Percentiles rank a stretch among this genome's conserved stretches.
These are phyloP conservation scores for Eupithecia dodoneata DNA, from an alignment of 2,888 invertebrate genomes.

Conservation along the genomic window DNA sequence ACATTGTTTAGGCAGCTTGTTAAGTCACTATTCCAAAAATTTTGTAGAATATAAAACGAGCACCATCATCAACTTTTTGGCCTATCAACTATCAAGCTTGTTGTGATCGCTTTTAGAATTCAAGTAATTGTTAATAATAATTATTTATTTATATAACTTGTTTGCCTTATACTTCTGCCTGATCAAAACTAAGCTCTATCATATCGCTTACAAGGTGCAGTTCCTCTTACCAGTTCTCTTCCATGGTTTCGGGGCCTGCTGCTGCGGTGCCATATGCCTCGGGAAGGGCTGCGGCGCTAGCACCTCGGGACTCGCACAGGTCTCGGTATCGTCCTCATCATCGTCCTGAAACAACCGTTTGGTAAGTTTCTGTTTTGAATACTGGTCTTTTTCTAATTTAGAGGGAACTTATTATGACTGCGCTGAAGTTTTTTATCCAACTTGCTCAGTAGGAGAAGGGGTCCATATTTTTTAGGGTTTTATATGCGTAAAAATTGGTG, in stretches of 20 bases:
- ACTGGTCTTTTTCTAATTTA: too few species aligned
- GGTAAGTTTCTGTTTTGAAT: neutral
- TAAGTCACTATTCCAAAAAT: neutral
- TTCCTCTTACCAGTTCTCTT: conserved; percentile 76
- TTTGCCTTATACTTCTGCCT: neutral
- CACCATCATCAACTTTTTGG: neutral
- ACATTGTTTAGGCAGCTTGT: neutral
- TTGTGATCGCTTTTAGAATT: neutral
- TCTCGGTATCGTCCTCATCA: conserved; percentile 79
- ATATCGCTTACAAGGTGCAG: neutral
- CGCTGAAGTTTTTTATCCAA: too few species aligned
- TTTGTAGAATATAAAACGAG: neutral
- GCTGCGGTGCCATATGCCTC: conserved; percentile 66
- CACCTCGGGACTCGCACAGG: conserved; percentile 72
- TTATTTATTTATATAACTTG: neutral
- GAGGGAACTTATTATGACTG: too few species aligned
- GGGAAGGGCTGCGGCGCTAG: conserved; percentile 79
- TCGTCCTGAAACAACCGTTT: conserved; percentile 65
- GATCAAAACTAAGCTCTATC: neutral
- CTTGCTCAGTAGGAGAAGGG: too few species aligned
- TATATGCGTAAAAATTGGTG: too few species aligned
- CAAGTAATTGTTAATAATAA: neutral
- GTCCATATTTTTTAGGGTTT: too few species aligned
- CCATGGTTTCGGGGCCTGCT: conserved; percentile 78
- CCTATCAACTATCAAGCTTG: neutral